Evolutionary conservation across 2,797 vertebrate species (phyloP), one percentile per base, ranked within the genome.

Genomic region (Protosalanx chinensis): DNA sequence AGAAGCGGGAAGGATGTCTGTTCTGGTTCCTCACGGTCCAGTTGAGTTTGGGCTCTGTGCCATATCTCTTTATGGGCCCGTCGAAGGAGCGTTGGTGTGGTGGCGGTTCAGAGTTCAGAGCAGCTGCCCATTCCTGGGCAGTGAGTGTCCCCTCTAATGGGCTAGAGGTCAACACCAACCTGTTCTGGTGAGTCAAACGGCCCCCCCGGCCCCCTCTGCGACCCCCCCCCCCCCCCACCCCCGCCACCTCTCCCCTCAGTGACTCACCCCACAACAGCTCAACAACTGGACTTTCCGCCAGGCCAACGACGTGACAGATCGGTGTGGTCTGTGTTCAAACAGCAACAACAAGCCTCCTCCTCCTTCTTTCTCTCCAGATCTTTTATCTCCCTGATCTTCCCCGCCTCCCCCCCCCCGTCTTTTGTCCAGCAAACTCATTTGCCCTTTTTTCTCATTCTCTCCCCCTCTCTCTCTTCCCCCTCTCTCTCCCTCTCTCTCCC

Each of bases 71-170:
- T 70, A 68, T 70, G 68, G 67, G 69, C 56, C 56, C 30, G 20
- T 72, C 2, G 53, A 64, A 33, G 65, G 66, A 63, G 53, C 12
- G n/a, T 20, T 56, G 60, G 62, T 35, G 61, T 77, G 73, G 70
- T 53, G 30, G 20, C 5, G 29, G 76, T 74, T 73, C 74, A 67
- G 57, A 73, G 16, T 10, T 64, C 68, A 18, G 59, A 63, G 76
- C 88, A 88, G 84, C 83, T 86, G 86, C 29, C 80, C 90, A 91
- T 92, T 88, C 88, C 90, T 76, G 33, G 78, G 68, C 69, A 6
- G 72, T 91, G 90, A 91, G 81, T 88, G 74, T 79, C 67, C 64
- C 60, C 60, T 71, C 67, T 84, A 77, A 75, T 3, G 10, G 66
- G 23, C 13, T 27, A 12, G 35, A 23, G 76, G 75, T 80, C 81